Percentiles rank a stretch among this genome's conserved stretches.
Evolutionary conservation across 2,888 invertebrate species (phyloP).

Genomic region (Hypsopygia costalis): DNA sequence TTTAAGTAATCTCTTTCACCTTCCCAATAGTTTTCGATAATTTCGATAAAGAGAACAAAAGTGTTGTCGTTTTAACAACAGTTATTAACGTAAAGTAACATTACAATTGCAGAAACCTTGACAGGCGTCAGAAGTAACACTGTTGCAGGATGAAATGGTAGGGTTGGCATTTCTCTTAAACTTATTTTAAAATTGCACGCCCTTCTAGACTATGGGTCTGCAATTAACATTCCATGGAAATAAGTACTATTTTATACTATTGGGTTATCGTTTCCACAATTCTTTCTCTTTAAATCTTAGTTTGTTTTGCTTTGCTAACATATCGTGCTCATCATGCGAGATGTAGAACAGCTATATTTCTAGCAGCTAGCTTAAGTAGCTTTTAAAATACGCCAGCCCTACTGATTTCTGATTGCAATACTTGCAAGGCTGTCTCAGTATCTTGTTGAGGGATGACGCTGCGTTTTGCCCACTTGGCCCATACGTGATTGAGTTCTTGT

Average conservation of each 20-base stretch:
- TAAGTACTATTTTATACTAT: too few species aligned
- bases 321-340: too few species aligned
- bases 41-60: background rate
- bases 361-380: too few species aligned
- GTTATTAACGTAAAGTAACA: background rate
- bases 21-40: background rate
- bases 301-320: too few species aligned
- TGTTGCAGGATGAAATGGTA: background rate
- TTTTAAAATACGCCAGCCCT: background rate
- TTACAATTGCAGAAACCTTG: background rate
- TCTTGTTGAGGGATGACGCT: conserved; percentile 15
- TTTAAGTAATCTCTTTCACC: background rate
- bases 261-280: too few species aligned
- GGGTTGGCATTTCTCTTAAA: background rate
- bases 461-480: conserved; percentile 11
- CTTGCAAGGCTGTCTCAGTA: conserved; percentile 19
- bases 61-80: background rate
- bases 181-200: too few species aligned
- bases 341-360: too few species aligned
- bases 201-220: too few species aligned
- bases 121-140: background rate
- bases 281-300: too few species aligned
- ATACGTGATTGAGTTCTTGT: conserved; percentile 4
- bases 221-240: too few species aligned
- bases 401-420: background rate